Evolutionary conservation across 2,113 vertebrate genomes (phyloP).

Genomic region (Polyodon spathula): DNA sequence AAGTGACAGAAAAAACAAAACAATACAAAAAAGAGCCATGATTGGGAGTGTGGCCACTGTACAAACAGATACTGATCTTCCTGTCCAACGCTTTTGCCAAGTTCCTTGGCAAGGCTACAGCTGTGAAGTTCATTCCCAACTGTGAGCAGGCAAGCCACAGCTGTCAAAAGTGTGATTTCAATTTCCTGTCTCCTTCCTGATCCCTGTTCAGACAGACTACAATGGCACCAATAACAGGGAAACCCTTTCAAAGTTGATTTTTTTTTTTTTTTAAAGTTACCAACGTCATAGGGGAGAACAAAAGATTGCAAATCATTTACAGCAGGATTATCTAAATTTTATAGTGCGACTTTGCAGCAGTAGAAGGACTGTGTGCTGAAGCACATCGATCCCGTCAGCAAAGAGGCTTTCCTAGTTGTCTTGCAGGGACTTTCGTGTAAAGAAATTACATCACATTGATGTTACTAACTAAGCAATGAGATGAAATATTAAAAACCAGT

Average conservation of each 20-base stretch:
- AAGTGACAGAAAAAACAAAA: constrained; percentile 59
- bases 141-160: constrained; percentile 63
- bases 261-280: constrained; percentile 44
- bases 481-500: no score
- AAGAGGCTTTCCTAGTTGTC: no score
- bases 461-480: no score
- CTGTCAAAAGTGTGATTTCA: constrained; percentile 75
- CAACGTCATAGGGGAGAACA: constrained; percentile 34
- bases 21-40: constrained; percentile 56
- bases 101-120: constrained; percentile 55
- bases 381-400: no score
- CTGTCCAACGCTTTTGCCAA: constrained; percentile 54
- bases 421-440: no score
- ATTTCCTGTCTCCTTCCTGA: constrained; percentile 96
- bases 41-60: constrained; percentile 36
- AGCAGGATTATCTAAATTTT: not conserved
- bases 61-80: constrained; percentile 61
- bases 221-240: constrained; percentile 60
- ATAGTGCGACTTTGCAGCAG: no score
- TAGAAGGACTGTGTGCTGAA: no score
- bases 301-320: constrained; percentile 19
- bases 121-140: constrained; percentile 58
- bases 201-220: constrained; percentile 65
- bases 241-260: constrained; percentile 21
- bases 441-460: no score